Percentiles rank a stretch among this genome's conserved stretches.
Conservation (phyloP, 1,140 invertebrate genomes). For the Lepidurus arcticus region DNA sequence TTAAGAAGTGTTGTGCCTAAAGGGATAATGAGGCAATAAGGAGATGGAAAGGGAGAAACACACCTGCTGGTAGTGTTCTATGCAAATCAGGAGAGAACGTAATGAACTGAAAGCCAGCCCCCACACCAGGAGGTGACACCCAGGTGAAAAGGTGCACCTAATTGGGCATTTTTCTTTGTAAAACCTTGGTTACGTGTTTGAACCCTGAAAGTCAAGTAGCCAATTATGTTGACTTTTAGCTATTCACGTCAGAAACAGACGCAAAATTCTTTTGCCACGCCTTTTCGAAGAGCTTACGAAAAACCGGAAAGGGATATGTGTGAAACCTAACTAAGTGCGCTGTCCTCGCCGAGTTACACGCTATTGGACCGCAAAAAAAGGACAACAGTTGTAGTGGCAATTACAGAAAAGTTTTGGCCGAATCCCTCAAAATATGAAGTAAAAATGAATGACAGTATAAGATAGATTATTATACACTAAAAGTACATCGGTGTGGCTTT, state of each 20-base stretch:
- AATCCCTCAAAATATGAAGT: too few relatives aligned
- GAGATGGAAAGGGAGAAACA: not conserved
- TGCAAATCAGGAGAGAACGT: slow-evolving; percentile 1
- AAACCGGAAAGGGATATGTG: too few relatives aligned
- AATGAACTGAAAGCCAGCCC: slow-evolving; percentile 17
- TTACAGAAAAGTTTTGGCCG: too few relatives aligned
- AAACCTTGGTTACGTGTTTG: slow-evolving; percentile 2
- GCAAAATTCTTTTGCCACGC: not conserved
- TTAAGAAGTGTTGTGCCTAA: not conserved
- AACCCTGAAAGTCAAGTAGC: slow-evolving; percentile 15
- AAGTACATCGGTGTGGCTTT: not conserved
- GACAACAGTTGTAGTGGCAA: too few relatives aligned
- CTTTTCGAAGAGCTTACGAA: too few relatives aligned
- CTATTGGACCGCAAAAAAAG: too few relatives aligned
- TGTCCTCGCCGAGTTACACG: too few relatives aligned
- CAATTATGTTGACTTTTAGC: slow-evolving; percentile 7
- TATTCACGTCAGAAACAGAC: slow-evolving; percentile 8
- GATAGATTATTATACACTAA: not conserved
- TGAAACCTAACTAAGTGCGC: too few relatives aligned
- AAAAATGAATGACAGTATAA: too few relatives aligned
- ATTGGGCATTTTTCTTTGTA: not conserved
- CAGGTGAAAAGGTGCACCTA: slow-evolving; percentile 21
- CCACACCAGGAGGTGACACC: slow-evolving; percentile 20
- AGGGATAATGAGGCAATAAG: not conserved
- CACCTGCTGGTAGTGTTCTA: not conserved